A percentile compares a stretch with the other conserved stretches of the same genome.
Evolutionary conservation across 2,113 vertebrate species (phyloP).

Genomic region (Otus sunia): DNA sequence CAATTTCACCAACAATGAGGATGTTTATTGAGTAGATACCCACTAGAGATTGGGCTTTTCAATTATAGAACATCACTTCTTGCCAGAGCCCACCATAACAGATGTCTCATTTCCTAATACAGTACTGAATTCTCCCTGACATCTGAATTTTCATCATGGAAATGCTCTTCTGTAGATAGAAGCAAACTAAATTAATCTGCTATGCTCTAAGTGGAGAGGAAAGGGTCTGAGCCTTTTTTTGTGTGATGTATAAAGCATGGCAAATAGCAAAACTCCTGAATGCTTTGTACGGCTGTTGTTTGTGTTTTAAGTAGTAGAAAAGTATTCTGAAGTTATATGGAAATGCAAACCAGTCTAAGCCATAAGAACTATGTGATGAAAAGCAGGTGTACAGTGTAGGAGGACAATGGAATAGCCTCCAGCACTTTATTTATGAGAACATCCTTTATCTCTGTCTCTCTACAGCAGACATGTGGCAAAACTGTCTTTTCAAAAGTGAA

Average conservation of each 20-base stretch:
- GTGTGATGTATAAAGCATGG: not conserved
- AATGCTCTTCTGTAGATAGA: constrained; percentile 43
- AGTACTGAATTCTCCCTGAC: constrained; percentile 45
- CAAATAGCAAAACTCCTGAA: not conserved
- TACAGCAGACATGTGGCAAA: not conserved
- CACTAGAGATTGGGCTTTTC: constrained; percentile 58
- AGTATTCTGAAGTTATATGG: constrained; percentile 19
- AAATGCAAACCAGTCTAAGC: not conserved
- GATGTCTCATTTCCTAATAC: constrained; percentile 60
- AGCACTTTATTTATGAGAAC: constrained; percentile 16
- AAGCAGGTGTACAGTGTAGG: constrained; percentile 35
- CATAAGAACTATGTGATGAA: not conserved
- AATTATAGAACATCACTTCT: constrained; percentile 50
- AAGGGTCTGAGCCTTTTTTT: not conserved
- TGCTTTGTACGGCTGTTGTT: not conserved
- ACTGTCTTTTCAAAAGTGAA: constrained; percentile 1
- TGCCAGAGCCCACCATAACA: constrained; percentile 36
- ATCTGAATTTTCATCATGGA: constrained; percentile 54
- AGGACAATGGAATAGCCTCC: constrained; percentile 3
- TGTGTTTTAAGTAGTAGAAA: constrained; percentile 1
- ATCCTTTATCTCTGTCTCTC: not conserved
- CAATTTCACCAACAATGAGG: not conserved
- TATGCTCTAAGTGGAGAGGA: not conserved
- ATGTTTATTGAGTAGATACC: constrained; percentile 11
- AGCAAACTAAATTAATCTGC: constrained; percentile 51